These are phyloP conservation scores for Podotricha telesiphe DNA, from an alignment of 2,888 invertebrate species.

Conservation along the genomic window DNA sequence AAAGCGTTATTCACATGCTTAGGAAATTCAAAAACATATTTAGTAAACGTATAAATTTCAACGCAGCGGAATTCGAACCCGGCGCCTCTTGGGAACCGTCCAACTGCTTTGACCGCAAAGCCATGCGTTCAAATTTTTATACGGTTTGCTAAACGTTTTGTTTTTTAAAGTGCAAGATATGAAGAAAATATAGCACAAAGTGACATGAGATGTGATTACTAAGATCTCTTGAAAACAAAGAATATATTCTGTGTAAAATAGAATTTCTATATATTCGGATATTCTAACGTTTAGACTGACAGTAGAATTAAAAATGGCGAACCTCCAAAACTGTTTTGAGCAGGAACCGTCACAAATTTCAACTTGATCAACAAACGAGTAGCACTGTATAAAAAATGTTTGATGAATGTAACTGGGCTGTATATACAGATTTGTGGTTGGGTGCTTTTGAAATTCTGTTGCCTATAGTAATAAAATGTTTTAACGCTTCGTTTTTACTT, in stretches of 20 bases:
- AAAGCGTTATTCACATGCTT: too few relatives aligned
- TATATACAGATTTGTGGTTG: slow-evolving; percentile 9
- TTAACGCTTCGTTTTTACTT: not conserved
- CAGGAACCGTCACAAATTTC: slow-evolving; percentile 23
- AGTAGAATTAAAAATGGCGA: slow-evolving; percentile 23
- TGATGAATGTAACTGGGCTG: slow-evolving; percentile 11
- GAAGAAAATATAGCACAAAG: too few relatives aligned
- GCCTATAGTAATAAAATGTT: not conserved
- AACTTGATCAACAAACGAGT: slow-evolving; percentile 28
- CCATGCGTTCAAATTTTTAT: too few relatives aligned
- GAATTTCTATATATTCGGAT: slow-evolving; percentile 2
- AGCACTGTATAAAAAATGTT: slow-evolving; percentile 13
- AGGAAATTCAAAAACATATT: too few relatives aligned
- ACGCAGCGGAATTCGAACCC: too few relatives aligned
- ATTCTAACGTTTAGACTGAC: slow-evolving; percentile 11
- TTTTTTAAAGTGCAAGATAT: too few relatives aligned
- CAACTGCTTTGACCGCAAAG: too few relatives aligned
- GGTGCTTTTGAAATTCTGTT: not conserved
- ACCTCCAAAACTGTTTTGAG: slow-evolving; percentile 17
- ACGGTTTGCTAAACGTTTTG: too few relatives aligned
- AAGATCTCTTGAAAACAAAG: too few relatives aligned
- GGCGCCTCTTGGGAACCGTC: too few relatives aligned
- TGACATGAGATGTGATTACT: too few relatives aligned
- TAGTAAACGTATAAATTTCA: too few relatives aligned
- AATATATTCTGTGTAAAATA: not conserved